A percentile compares a stretch with the other conserved stretches of the same genome.
These are phyloP conservation scores for Ferrisia virgata DNA, from an alignment of 2,888 invertebrate genomes.

Conservation along the genomic window DNA sequence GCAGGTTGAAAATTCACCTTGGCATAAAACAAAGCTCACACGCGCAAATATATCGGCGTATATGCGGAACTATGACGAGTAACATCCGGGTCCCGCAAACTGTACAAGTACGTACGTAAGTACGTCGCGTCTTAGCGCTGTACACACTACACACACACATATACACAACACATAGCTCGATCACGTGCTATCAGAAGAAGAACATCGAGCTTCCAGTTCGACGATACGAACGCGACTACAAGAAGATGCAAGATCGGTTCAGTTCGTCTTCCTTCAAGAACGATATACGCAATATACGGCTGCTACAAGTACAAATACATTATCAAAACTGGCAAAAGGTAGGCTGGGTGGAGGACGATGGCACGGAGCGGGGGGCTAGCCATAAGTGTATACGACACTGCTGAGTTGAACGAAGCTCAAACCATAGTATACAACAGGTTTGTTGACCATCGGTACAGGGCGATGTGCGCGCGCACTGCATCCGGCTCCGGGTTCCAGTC, in stretches of 20 bases:
- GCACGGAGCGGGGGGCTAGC: not conserved
- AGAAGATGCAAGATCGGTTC: not conserved
- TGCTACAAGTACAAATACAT: not conserved
- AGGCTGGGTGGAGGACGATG: not conserved
- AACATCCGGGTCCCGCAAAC: constrained; percentile 2
- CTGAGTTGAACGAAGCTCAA: not conserved
- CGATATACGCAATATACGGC: not conserved
- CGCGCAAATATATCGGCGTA: not conserved
- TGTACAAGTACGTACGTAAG: not conserved
- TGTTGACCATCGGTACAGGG: constrained; percentile 38
- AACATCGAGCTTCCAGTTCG: not conserved
- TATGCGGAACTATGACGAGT: constrained; percentile 21
- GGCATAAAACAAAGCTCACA: not conserved
- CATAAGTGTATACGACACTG: not conserved
- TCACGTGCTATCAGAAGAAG: not conserved
- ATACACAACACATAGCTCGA: not conserved
- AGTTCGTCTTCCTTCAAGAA: not conserved
- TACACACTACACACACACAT: not conserved
- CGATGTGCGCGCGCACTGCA: constrained; percentile 41
- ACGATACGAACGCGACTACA: constrained; percentile 12
- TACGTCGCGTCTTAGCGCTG: not conserved
- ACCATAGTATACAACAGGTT: constrained; percentile 34
- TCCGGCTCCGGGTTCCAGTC: constrained; percentile 46
- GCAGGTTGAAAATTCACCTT: not conserved
- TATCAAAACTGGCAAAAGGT: not conserved